phyloP scores from a whole-genome alignment of 2,113 vertebrate species.

The Nycticorax nycticorax region DNA sequence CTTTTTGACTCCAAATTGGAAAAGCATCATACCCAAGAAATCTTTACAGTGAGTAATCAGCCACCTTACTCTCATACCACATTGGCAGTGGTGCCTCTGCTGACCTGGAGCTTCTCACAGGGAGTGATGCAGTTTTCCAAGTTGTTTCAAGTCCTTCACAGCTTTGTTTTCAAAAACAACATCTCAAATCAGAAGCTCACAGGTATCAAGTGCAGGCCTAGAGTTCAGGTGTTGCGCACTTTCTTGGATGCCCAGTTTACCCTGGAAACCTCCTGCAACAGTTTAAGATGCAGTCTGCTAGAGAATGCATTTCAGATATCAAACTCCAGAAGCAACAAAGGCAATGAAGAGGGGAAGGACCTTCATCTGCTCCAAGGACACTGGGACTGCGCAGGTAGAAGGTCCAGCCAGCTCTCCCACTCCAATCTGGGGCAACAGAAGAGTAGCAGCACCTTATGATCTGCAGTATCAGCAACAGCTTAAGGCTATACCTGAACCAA shows the following conservation, averaged over 20 bases:
- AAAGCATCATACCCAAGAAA: slow-evolving; percentile 12
- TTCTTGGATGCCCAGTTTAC: neutral
- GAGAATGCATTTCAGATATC: neutral
- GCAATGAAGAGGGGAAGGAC: neutral
- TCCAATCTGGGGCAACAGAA: neutral
- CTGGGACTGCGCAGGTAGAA: neutral
- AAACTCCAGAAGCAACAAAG: neutral
- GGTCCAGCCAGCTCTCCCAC: neutral
- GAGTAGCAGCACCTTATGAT: neutral
- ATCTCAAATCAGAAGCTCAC: neutral
- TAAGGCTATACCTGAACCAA: neutral
- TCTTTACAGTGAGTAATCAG: neutral
- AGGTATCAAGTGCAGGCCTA: neutral
- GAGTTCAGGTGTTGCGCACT: neutral
- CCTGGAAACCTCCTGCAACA: neutral
- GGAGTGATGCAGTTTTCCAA: neutral
- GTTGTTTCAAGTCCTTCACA: neutral
- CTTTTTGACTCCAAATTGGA: slow-evolving; percentile 13
- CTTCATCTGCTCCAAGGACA: neutral
- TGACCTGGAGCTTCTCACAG: neutral
- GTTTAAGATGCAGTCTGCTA: neutral
- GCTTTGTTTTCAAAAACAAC: neutral
- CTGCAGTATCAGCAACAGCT: neutral
- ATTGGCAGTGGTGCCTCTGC: neutral
- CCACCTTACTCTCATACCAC: neutral